Percentiles rank a stretch among this genome's conserved stretches.
Conservation (phyloP, 2,113 vertebrate species). For the Oreochromis tanganicae region DNA sequence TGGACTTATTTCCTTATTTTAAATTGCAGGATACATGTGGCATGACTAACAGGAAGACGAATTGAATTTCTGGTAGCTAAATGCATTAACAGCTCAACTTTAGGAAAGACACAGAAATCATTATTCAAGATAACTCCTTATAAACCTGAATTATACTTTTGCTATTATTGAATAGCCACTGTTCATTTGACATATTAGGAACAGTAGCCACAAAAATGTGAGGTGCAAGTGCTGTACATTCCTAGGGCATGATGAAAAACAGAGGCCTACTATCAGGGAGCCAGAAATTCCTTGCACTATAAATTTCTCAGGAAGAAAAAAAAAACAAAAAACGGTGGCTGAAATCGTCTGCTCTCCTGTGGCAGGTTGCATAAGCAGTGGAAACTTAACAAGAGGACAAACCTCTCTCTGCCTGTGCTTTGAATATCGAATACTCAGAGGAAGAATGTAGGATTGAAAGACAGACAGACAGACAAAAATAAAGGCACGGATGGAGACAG, state of each 20-base stretch:
- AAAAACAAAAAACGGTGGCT: not conserved
- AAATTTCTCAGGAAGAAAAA: constrained; percentile 22
- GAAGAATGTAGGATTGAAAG: constrained; percentile 39
- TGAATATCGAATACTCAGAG: constrained; percentile 51
- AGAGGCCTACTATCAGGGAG: constrained; percentile 35
- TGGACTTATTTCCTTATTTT: not conserved
- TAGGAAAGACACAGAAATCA: not conserved
- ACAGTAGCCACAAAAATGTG: constrained; percentile 12
- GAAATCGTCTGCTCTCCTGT: constrained; percentile 31
- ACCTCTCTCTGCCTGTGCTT: constrained; percentile 54
- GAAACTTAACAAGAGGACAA: constrained; percentile 71
- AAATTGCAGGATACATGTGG: not conserved
- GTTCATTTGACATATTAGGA: not conserved
- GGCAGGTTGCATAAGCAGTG: constrained; percentile 68
- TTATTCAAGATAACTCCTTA: not conserved
- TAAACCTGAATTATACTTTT: not conserved
- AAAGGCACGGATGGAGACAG: constrained; percentile 47
- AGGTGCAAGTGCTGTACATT: constrained; percentile 4
- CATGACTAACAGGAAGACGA: not conserved
- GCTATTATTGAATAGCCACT: not conserved
- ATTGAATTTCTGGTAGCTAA: not conserved
- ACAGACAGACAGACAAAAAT: constrained; percentile 16
- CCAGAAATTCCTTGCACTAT: constrained; percentile 51
- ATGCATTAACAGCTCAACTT: not conserved
- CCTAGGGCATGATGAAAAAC: constrained; percentile 28